phyloP scores from a whole-genome alignment of 2,113 vertebrate genomes.

The Hippopotamus amphibius region DNA sequence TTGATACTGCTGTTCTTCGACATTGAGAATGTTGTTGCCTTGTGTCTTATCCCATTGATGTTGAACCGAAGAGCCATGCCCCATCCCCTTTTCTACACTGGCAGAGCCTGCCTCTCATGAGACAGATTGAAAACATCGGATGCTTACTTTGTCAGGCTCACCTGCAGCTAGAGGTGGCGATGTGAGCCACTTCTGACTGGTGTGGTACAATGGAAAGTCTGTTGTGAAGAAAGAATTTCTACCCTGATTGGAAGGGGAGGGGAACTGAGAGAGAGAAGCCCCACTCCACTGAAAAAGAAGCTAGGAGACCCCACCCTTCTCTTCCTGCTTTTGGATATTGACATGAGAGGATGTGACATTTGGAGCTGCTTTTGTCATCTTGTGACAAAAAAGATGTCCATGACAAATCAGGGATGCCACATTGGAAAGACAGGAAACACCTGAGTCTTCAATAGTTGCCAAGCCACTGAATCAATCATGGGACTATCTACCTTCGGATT shows the following conservation, averaged over 20 bases:
- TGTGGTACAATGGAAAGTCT: neutral
- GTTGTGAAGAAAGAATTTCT: neutral
- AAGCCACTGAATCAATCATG: neutral
- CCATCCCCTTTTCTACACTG: neutral
- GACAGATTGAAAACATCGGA: neutral
- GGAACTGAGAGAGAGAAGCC: neutral
- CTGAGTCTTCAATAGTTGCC: neutral
- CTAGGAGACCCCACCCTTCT: neutral
- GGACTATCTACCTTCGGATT: neutral
- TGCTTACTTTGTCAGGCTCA: neutral
- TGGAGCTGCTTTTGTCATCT: neutral
- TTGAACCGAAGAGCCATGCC: neutral
- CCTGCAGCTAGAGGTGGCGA: too few species aligned
- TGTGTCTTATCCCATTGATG: neutral
- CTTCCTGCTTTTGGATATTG: neutral
- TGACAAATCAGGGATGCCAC: neutral
- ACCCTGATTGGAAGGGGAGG: neutral
- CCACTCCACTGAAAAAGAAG: neutral
- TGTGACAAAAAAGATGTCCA: slow-evolving; percentile 29
- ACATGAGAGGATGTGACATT: neutral
- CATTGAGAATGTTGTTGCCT: neutral
- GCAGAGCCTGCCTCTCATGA: neutral
- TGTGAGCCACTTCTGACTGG: neutral
- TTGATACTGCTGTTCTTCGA: neutral
- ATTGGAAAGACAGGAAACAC: neutral